Evolutionary conservation across 1,140 invertebrate genomes (phyloP).

Genomic region (Penaeus chinensis): DNA sequence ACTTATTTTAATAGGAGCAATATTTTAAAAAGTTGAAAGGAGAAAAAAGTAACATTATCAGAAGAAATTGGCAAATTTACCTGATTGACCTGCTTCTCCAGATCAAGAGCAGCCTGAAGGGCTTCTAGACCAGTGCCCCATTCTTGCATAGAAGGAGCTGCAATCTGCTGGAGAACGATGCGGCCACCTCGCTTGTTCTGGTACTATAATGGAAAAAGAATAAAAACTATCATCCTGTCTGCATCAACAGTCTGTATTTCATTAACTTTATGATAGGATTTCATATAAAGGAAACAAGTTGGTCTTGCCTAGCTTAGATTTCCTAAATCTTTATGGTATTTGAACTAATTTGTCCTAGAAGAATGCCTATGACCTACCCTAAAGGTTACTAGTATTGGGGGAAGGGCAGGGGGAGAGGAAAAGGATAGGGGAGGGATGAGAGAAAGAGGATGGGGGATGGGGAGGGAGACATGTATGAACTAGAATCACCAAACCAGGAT

Average conservation of each 20-base stretch:
- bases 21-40: no score
- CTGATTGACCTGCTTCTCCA: conserved; percentile 50
- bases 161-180: conserved; percentile 43
- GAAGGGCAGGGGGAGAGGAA: background rate
- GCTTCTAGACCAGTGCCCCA: conserved; percentile 47
- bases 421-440: background rate
- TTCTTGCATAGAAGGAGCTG: conserved; percentile 39
- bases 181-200: conserved; percentile 44
- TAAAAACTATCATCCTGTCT: background rate
- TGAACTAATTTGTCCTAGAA: no score
- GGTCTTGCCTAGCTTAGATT: no score
- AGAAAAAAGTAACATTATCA: background rate
- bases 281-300: no score
- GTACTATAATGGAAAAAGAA: conserved; percentile 18
- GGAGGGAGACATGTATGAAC: background rate
- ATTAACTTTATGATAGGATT: no score
- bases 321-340: no score
- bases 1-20: no score
- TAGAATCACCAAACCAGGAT: background rate
- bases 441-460: background rate
- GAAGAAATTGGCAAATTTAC: background rate
- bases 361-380: no score
- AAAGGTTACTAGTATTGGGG: background rate
- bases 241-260: no score
- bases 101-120: conserved; percentile 44